phyloP scores from a whole-genome alignment of 2,113 vertebrate species.

The Brachypodius melanocephalos region DNA sequence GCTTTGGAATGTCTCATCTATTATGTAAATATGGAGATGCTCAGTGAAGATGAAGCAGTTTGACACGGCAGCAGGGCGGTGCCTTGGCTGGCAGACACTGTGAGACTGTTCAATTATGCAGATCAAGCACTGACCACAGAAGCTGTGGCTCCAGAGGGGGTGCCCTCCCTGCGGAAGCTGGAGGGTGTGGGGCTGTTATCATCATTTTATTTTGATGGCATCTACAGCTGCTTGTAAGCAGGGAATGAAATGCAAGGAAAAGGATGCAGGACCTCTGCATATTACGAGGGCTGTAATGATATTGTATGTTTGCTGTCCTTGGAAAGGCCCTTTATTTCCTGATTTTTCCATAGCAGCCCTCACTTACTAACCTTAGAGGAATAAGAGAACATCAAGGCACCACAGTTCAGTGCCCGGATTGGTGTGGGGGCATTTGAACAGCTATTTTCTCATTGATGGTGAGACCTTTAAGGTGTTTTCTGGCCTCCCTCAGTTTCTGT shows the following conservation, averaged over 20 bases:
- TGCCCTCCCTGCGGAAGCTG: background rate
- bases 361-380: background rate
- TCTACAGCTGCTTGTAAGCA: background rate
- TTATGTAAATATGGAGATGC: conserved; percentile 37
- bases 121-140: background rate
- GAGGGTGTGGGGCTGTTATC: background rate
- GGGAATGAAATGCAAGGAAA: background rate
- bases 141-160: background rate
- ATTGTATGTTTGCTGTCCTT: background rate
- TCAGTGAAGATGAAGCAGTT: background rate
- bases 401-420: background rate
- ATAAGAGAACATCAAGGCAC: background rate
- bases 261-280: background rate
- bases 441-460: background rate
- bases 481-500: background rate
- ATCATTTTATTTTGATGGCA: background rate
- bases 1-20: conserved; percentile 54
- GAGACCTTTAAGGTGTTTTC: background rate
- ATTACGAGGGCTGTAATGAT: background rate
- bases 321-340: background rate
- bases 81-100: background rate
- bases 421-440: background rate
- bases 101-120: conserved; percentile 26
- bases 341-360: background rate
- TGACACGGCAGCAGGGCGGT: background rate